Conservation (phyloP, 2,797 vertebrate species). For the Balearica regulorum region DNA sequence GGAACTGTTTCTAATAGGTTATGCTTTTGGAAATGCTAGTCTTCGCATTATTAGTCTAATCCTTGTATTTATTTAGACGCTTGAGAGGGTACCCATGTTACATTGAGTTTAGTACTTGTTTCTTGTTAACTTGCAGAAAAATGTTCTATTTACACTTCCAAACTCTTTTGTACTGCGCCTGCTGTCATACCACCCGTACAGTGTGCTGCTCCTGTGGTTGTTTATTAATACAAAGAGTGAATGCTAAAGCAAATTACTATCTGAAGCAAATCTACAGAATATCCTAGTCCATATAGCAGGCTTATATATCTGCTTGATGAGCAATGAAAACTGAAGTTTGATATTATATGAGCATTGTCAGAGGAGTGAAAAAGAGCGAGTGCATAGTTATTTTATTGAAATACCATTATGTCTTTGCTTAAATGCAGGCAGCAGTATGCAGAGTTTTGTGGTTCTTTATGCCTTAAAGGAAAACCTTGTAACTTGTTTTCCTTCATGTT, state of each 20-base stretch:
- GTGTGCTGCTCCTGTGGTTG: not conserved
- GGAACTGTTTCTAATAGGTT: not conserved
- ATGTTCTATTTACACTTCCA: not conserved
- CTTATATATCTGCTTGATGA: not conserved
- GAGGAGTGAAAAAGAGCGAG: not conserved
- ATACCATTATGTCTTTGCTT: not conserved
- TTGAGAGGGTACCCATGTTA: not conserved
- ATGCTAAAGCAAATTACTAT: not conserved
- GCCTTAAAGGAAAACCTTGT: constrained; percentile 40
- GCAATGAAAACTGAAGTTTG: not conserved
- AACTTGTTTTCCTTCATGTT: constrained; percentile 58
- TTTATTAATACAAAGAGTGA: not conserved
- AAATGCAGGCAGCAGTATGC: not conserved
- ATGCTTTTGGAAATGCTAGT: not conserved
- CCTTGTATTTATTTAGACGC: not conserved
- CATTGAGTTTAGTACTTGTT: not conserved
- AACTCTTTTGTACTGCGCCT: not conserved
- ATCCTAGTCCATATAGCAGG: not conserved
- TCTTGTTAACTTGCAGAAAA: not conserved
- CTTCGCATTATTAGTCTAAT: not conserved
- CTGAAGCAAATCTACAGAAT: not conserved
- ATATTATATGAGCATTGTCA: not conserved
- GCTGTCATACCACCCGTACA: fast-evolving
- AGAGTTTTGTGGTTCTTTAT: not conserved
- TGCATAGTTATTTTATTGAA: not conserved